A percentile compares a stretch with the other conserved stretches of the same genome.
phyloP scores from a whole-genome alignment of 1,140 invertebrate species.

The Drosophila bipectinata region DNA sequence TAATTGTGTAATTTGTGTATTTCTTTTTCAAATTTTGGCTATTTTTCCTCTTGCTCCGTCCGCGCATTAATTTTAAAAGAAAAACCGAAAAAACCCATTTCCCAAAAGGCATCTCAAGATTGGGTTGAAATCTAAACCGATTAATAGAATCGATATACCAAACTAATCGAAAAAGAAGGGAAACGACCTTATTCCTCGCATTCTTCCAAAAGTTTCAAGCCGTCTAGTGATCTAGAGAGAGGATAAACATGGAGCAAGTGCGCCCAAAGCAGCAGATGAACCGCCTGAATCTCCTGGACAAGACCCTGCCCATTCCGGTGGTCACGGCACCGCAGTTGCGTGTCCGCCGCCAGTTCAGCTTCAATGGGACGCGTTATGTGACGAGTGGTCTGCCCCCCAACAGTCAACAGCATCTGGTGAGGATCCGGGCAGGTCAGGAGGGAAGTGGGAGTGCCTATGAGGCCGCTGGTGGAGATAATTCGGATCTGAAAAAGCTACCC shows the following conservation, averaged over 20 bases:
- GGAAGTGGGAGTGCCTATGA: not conserved
- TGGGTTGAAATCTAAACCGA: not conserved
- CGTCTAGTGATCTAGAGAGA: not conserved
- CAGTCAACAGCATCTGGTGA: not conserved
- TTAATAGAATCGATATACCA: not conserved
- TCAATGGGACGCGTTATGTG: slow-evolving; percentile 54
- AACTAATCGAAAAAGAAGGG: not conserved
- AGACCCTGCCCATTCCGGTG: slow-evolving; percentile 38
- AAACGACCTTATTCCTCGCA: too few relatives aligned
- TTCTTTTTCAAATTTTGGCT: slow-evolving; percentile 6
- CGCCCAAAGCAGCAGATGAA: not conserved
- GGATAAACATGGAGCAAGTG: not conserved
- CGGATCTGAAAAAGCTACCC: not conserved
- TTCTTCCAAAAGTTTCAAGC: too few relatives aligned
- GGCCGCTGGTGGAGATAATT: slow-evolving; percentile 20
- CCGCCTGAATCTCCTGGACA: slow-evolving; percentile 37
- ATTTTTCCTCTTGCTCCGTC: not conserved
- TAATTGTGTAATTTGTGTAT: not conserved
- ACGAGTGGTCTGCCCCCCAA: slow-evolving; percentile 12
- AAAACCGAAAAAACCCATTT: not conserved
- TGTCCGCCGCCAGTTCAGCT: slow-evolving; percentile 43
- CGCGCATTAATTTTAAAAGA: not conserved
- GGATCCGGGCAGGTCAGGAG: not conserved
- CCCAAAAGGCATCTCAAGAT: not conserved
- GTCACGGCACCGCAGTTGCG: slow-evolving; percentile 43